A percentile compares a stretch with the other conserved stretches of the same genome.
Evolutionary conservation across 2,113 vertebrate species (phyloP).

Genomic region (Steatornis caripensis): DNA sequence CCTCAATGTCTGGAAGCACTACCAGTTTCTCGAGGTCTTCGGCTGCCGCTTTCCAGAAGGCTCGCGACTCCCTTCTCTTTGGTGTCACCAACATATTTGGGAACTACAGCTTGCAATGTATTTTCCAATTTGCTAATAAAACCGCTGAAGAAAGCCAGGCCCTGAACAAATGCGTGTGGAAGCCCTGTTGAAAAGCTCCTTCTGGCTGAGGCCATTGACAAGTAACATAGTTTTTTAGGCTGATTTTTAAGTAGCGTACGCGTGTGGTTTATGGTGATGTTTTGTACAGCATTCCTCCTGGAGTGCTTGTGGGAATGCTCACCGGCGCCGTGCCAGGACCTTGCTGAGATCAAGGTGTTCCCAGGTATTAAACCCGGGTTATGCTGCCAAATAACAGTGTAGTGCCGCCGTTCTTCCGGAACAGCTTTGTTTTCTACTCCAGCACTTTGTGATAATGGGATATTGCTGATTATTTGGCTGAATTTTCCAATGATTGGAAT

Average conservation of each 20-base stretch:
- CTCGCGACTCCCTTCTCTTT: accelerated
- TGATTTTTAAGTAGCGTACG: not conserved
- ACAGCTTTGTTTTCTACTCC: accelerated
- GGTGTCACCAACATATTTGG: not conserved
- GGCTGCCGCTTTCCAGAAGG: not conserved
- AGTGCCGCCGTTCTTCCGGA: accelerated
- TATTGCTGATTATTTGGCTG: not conserved
- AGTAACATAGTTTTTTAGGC: accelerated
- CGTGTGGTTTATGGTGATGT: not conserved
- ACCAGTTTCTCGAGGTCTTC: not conserved
- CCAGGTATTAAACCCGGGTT: not conserved
- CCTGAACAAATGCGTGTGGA: not conserved
- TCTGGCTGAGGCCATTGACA: not conserved
- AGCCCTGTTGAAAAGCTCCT: not conserved
- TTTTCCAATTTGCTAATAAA: not conserved
- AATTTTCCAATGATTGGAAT: accelerated
- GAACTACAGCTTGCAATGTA: accelerated
- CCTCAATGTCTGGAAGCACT: not conserved
- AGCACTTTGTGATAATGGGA: accelerated
- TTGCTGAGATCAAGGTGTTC: not conserved
- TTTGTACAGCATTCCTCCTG: accelerated
- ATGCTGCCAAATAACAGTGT: no score
- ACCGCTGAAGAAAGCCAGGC: not conserved
- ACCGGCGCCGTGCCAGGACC: accelerated
- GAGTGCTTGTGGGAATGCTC: not conserved